phyloP scores from a whole-genome alignment of 2,113 vertebrate species.

The Anser cygnoides region DNA sequence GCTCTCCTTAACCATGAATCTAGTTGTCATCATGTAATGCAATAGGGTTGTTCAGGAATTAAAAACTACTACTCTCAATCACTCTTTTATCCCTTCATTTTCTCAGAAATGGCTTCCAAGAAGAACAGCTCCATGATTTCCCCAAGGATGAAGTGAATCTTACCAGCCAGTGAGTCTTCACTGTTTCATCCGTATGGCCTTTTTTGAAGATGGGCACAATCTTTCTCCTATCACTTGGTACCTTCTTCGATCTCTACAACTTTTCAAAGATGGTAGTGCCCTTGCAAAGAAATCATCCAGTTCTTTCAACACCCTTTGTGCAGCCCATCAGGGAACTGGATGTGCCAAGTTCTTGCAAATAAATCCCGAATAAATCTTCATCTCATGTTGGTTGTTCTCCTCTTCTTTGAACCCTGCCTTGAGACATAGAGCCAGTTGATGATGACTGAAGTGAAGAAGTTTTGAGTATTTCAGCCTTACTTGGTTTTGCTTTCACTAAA shows the following conservation, averaged over 20 bases:
- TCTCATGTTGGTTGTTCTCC: neutral
- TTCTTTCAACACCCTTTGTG: neutral
- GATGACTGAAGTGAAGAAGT: neutral
- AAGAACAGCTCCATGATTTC: neutral
- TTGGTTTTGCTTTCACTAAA: neutral
- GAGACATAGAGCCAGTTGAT: neutral
- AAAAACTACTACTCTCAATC: neutral
- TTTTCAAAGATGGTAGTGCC: neutral
- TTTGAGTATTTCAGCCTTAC: neutral
- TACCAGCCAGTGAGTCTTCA: neutral
- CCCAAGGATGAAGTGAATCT: too few relatives aligned
- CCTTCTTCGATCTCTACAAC: neutral
- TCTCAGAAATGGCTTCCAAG: neutral
- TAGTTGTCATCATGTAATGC: neutral
- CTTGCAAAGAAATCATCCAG: neutral
- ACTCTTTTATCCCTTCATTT: neutral
- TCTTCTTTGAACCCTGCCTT: neutral
- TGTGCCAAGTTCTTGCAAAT: neutral
- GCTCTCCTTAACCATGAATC: neutral
- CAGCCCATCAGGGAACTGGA: neutral
- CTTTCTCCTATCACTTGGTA: neutral
- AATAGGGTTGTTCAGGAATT: neutral
- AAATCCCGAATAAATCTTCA: neutral
- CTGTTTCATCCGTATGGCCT: neutral
- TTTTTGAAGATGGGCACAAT: neutral